A percentile compares a stretch with the other conserved stretches of the same genome.
Evolutionary conservation across 2,888 invertebrate genomes (phyloP).

Genomic region (Drosophila mulleri): DNA sequence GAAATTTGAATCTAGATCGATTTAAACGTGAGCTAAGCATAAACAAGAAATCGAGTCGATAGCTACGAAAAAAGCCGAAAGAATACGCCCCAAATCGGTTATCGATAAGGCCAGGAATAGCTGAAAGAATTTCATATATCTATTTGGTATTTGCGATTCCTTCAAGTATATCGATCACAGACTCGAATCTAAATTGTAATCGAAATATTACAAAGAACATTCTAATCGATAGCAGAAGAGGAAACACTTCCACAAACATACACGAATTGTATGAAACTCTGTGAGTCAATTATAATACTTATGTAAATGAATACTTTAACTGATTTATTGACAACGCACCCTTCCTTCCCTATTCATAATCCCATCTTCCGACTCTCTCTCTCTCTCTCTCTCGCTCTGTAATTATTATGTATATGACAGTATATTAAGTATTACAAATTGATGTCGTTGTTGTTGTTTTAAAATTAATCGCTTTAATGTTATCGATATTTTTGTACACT

Average conservation of each 20-base stretch:
- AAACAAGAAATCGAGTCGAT: neutral
- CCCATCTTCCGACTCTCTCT: slow-evolving; percentile 6
- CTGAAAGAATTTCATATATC: too few species aligned
- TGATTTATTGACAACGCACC: slow-evolving; percentile 40
- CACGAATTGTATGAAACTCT: slow-evolving; percentile 54
- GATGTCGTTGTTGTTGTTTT: slow-evolving; percentile 72
- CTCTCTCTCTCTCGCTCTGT: slow-evolving; percentile 12
- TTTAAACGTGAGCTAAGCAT: neutral
- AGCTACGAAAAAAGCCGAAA: neutral
- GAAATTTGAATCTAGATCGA: neutral
- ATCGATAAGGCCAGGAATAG: too few species aligned
- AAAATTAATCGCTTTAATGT: slow-evolving; percentile 70
- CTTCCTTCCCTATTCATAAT: neutral
- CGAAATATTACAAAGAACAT: neutral
- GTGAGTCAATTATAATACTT: slow-evolving; percentile 72
- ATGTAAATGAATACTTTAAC: slow-evolving; percentile 68
- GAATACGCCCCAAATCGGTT: neutral
- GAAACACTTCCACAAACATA: slow-evolving; percentile 3
- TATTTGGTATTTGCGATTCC: neutral
- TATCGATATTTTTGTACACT: slow-evolving; percentile 77
- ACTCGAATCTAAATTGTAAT: neutral
- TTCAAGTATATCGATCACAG: neutral
- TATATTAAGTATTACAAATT: slow-evolving; percentile 45
- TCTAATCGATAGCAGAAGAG: neutral
- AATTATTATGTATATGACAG: slow-evolving; percentile 43